Evolutionary conservation across 2,888 invertebrate genomes (phyloP).

Genomic region (Adineta ricciae): DNA sequence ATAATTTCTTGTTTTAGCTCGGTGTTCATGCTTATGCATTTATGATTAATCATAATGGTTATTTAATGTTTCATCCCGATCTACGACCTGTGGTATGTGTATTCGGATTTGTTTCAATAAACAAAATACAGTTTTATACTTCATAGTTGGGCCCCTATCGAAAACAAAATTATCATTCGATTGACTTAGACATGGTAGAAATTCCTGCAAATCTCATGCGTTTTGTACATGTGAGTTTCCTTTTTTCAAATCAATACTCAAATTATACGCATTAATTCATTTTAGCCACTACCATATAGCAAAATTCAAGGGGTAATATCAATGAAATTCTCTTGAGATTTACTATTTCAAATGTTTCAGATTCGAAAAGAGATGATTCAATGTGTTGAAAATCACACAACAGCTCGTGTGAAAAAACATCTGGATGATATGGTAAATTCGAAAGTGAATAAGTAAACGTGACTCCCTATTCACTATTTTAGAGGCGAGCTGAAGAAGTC

Average conservation of each 20-base stretch:
- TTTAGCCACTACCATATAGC: not conserved
- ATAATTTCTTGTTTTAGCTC: not conserved
- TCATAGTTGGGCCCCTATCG: not conserved
- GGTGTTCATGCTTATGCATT: slow-evolving; percentile 32
- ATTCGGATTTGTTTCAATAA: no score
- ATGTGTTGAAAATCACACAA: not conserved
- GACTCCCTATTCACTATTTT: no score
- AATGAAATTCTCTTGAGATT: not conserved
- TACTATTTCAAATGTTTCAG: not conserved
- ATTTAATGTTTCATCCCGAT: slow-evolving; percentile 32
- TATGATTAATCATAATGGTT: slow-evolving; percentile 33
- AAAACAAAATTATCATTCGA: slow-evolving; percentile 16
- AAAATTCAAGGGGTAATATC: not conserved
- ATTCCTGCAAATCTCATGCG: not conserved
- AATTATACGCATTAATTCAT: no score
- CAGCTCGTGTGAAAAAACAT: not conserved
- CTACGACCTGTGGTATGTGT: slow-evolving; percentile 23
- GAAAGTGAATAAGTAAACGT: no score
- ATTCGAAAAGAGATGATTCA: not conserved
- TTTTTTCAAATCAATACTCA: no score
- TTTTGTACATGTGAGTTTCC: slow-evolving; percentile 6
- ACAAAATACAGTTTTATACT: no score
- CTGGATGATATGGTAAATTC: slow-evolving; percentile 10
- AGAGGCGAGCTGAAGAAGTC: not conserved
- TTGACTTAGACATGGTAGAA: slow-evolving; percentile 16